Base-by-base conservation (phyloP, 2,797 vertebrate species). In the Cercopithecus diana region DNA sequence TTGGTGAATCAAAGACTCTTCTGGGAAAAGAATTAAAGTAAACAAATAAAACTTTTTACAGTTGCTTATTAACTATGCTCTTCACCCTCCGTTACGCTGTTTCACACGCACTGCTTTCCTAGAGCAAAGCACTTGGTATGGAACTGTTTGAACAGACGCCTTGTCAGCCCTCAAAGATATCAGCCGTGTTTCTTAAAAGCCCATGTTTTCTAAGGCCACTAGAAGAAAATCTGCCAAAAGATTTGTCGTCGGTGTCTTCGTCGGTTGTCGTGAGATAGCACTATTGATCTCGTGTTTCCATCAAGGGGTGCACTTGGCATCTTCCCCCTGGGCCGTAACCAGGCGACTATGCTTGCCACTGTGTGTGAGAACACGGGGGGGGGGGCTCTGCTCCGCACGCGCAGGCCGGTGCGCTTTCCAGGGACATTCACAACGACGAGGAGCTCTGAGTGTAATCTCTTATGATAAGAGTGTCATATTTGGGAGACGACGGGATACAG, bases 391-490 rank as follows among this genome's bases (percentile, higher is more conserved):
- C 97, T 94, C 83, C 75, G 86, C 85, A 50, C 80, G 93, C 85
- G 90, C 98, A 73, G 96, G 96, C 95, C 98, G 72, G 94, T 0
- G 0, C 92, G 73, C 3, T 77, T 95, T 96, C 97, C 94, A 86
- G 96, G 52, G 98, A 96, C 98, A 98, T 98, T 99, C 99, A 99
- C 99, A 99, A 99, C 11, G 99, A 99, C 96, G 99, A 99, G 96
- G 99, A 99, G 98, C 99, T 99, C 99, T 99, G 99, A 98, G 99
- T 99, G 99, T 99, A 99, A 99, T 99, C 99, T 99, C 99, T 99
- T 98, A 99, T 99, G 88, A 99, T 99, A 85, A 99, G 99, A 41
- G 99, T 99, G 98, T 99, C 99, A 13, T 99, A 99, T 96, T 99
- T 99, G 73, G 99, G 99, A 0, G 99, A 99, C 0, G 99, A 99